Base-by-base conservation (phyloP, 2,113 vertebrate genomes). In the Sturnira hondurensis region DNA sequence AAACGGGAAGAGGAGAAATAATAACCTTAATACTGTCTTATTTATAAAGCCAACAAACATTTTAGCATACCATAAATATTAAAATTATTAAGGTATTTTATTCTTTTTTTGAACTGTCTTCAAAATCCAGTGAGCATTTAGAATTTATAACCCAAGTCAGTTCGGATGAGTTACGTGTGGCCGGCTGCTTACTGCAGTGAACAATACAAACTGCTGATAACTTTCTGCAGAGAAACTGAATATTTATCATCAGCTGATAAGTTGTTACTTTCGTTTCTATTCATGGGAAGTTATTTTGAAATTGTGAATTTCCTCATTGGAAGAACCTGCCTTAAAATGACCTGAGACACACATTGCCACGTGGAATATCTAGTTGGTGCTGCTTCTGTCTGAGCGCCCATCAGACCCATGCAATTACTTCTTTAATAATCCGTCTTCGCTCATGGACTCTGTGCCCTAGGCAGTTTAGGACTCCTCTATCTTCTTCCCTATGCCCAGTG, bases 31-130 rank as follows among this genome's bases (percentile, higher is more conserved):
- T 89, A n/a, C 6, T 54, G 4, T 22, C 50, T 16, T 61, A 58
- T 31, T 89, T 81, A 56, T 78, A 80, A 84, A 70, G 14, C 77
- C n/a, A 33, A 38, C 85, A 28, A 74, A 24, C 14, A 43, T 85
- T 85, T 86, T 76, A n/a, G 54, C 22, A 11, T 81, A 15, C 74
- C 56, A 61, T 86, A 16, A n/a, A 0, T 52, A 50, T 91, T 9
- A 68, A 68, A 70, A 67, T 43, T 4, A 31, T 22, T 58, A 28
- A n/a, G n/a, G 3, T 31, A 22, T 65, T 82, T 82, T 67, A 71
- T 36, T 47, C 31, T 43, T 71, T 89, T 82, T n/a, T 73, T 41
- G 3, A 74, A 31, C 33, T n/a, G 16, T 63, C 76, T 86, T 71
- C n/a, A 2, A 43, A 78, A 80, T 77, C 41, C 36, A 38, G 0